Percentiles rank a stretch among this genome's conserved stretches.
Conservation (phyloP, 2,113 vertebrate species). For the Ceyx cyanopectus region DNA sequence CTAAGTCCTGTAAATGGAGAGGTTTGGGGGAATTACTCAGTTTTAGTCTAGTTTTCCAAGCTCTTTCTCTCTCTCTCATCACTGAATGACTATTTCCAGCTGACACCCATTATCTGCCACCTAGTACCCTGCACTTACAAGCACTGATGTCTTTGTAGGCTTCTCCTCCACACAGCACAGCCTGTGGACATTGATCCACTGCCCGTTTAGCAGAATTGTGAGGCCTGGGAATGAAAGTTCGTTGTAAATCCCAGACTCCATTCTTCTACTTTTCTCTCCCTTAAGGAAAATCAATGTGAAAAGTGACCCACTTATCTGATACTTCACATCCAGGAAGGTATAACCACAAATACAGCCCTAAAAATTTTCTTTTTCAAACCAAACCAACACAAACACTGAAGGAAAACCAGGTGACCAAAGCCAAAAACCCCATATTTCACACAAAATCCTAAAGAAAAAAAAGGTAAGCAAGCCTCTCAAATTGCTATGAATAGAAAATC, state of each 20-base stretch:
- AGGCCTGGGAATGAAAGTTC: neutral
- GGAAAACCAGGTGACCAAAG: neutral
- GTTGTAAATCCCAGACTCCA: neutral
- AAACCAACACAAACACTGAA: rapidly evolving
- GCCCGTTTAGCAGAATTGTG: neutral
- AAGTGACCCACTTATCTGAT: neutral
- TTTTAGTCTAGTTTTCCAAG: neutral
- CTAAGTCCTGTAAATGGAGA: neutral
- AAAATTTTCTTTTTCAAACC: neutral
- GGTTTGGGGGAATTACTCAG: neutral
- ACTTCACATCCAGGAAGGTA: neutral
- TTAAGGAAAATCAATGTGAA: constrained; percentile 32
- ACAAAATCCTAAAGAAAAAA: neutral
- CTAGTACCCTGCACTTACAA: neutral
- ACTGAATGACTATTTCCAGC: neutral
- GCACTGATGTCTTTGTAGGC: neutral
- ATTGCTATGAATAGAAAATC: neutral
- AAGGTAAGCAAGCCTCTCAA: neutral
- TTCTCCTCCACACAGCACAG: neutral
- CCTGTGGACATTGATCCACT: neutral
- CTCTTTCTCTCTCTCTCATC: neutral
- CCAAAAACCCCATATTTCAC: rapidly evolving
- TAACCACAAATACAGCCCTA: neutral
- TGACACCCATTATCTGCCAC: neutral
- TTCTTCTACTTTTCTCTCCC: constrained; percentile 12